Base-by-base conservation (phyloP, 2,797 vertebrate genomes). In the Smutsia temminckii region DNA sequence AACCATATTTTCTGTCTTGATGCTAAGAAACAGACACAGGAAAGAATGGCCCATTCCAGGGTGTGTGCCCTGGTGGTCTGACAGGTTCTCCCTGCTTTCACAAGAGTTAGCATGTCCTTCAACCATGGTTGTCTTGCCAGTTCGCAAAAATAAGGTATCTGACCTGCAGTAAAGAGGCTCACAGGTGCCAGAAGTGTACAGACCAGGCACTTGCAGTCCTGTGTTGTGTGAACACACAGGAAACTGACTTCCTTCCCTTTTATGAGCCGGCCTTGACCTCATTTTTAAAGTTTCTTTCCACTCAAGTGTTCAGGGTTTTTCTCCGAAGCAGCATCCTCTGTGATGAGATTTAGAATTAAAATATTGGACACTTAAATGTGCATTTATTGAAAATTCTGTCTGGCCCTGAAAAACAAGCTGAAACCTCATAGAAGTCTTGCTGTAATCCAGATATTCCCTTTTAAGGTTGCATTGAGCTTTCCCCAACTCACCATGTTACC, bases 1-100 rank as follows among this genome's bases (percentile, higher is more conserved):
- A 79, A 5, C 89, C 18, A 0, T 16, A 12, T 78, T 46, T 46
- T 66, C 59, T 46, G 5, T 37, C 72, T 83, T 63, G 27, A 29
- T 87, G 12, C 75, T 78, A 13, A 80, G 46, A 85, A 92, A 64
- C 40, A 42, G 51, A 7, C 0, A 0, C 18, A n/a, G 40, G 34
- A 21, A 20, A 49, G 61, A 42, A 57, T 2, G 1, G 12, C 71
- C 40, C 11, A 1, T 53, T 85, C 49, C 85, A 23, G 95, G 91
- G 92, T 4, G 37, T 55, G 37, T 78, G 57, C 23, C 61, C 59
- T 72, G 68, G 75, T 11, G 80, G 89, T 78, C 59, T n/a, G 20
- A 95, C 91, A 85, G 93, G 95, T 95, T 97, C 46, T 95, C 21
- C 92, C 72, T 32, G 87, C 89, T 95, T 94, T 93, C 12, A 27